Conservation (phyloP, 2,797 vertebrate species). For the Cetoscarus ocellatus region DNA sequence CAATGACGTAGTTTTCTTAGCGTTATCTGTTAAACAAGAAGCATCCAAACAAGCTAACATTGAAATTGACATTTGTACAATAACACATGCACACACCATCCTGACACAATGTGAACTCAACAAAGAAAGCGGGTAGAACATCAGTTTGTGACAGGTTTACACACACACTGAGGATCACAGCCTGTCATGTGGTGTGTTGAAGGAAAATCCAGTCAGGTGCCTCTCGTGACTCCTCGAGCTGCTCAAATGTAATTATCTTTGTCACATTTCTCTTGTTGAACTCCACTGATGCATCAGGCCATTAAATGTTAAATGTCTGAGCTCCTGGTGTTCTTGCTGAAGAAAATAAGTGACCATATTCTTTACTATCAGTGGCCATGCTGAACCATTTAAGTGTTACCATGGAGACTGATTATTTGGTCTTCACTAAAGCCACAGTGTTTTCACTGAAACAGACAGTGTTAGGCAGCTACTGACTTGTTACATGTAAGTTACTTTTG, state of each 20-base stretch:
- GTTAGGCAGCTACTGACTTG: too few relatives aligned
- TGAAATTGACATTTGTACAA: not conserved
- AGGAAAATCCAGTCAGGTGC: not conserved
- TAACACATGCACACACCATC: conserved; percentile 4
- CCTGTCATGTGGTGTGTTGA: conserved; percentile 34
- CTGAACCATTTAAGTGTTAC: not conserved
- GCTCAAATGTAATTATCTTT: conserved; percentile 36
- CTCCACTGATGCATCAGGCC: not conserved
- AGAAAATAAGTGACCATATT: not conserved
- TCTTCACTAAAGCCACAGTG: too few relatives aligned
- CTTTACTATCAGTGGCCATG: not conserved
- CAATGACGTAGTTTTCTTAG: too few relatives aligned
- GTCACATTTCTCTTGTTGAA: conserved; percentile 35
- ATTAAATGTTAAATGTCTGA: not conserved
- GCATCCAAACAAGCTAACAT: too few relatives aligned
- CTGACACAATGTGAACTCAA: conserved; percentile 1
- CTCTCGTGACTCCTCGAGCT: conserved; percentile 35
- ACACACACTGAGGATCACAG: not conserved
- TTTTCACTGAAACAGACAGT: too few relatives aligned
- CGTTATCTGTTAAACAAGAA: too few relatives aligned
- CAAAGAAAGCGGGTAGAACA: conserved; percentile 5
- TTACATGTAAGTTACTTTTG: too few relatives aligned
- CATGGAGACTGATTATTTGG: too few relatives aligned
- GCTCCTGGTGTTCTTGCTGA: not conserved
- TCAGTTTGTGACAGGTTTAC: conserved; percentile 14